Evolutionary conservation across 92 coral and sea anemone species (phyloP).

Genomic region (Palythoa heliodiscus): DNA sequence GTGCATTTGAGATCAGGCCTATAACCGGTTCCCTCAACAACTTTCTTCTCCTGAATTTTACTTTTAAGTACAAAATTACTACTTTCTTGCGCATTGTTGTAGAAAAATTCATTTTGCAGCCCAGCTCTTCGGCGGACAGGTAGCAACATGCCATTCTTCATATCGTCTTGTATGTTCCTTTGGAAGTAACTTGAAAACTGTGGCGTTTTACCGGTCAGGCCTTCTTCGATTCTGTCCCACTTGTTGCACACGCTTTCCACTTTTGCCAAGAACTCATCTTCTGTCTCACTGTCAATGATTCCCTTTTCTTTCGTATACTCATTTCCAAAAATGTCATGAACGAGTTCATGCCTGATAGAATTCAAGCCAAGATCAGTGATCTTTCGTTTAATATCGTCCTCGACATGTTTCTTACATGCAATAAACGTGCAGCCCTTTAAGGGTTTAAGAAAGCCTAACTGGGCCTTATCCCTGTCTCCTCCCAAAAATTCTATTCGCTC

Average conservation of each 20-base stretch:
- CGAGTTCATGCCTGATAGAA: conserved; percentile 41
- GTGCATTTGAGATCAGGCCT: conserved; percentile 44
- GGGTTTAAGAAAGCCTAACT: not conserved
- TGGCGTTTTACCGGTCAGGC: conserved; percentile 23
- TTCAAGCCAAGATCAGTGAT: conserved; percentile 53
- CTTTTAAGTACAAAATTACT: conserved; percentile 39
- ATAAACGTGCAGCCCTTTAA: conserved; percentile 23
- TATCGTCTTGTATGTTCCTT: conserved; percentile 44
- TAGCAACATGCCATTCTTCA: conserved; percentile 47
- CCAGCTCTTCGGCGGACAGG: conserved; percentile 46
- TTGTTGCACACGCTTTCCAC: conserved; percentile 59
- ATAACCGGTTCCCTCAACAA: conserved; percentile 42
- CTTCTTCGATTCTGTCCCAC: conserved; percentile 56
- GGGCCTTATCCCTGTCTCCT: conserved; percentile 15
- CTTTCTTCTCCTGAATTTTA: conserved; percentile 45
- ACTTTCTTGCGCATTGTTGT: conserved; percentile 53
- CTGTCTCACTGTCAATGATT: conserved; percentile 45
- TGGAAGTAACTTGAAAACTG: conserved; percentile 42
- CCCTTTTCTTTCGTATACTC: conserved; percentile 51
- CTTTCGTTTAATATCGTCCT: conserved; percentile 55
- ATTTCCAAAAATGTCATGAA: conserved; percentile 36
- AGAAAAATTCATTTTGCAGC: conserved; percentile 41
- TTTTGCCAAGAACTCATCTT: conserved; percentile 63
- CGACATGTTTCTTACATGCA: conserved; percentile 66
- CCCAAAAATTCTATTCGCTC: conserved; percentile 7